Conservation (phyloP, 2,797 vertebrate species). For the Hipposideros larvatus region DNA sequence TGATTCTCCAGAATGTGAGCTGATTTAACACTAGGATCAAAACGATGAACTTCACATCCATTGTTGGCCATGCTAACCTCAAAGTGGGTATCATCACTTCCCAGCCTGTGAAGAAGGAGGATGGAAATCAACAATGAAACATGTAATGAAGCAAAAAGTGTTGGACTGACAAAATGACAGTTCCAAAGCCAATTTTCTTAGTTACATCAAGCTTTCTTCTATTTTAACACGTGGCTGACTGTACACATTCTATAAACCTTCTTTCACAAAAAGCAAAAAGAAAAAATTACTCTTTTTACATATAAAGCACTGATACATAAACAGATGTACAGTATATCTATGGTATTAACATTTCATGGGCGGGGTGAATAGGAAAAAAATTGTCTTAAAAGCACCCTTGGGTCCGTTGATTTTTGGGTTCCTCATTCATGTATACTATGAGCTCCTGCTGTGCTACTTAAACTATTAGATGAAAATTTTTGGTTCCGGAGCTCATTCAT, state of each 20-base stretch:
- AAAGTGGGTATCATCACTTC: slow-evolving; percentile 90
- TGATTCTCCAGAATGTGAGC: slow-evolving; percentile 89
- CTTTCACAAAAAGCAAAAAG: not conserved
- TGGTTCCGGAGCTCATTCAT: not conserved
- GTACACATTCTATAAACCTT: not conserved
- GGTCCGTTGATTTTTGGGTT: not conserved
- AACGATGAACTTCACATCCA: slow-evolving; percentile 96
- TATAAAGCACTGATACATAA: not conserved
- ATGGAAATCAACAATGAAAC: not conserved
- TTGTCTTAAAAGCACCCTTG: not conserved
- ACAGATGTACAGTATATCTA: not conserved
- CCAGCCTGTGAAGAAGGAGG: slow-evolving; percentile 84
- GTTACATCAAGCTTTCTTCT: not conserved
- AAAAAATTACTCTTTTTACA: not conserved
- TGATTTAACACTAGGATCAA: slow-evolving; percentile 93
- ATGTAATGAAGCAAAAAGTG: not conserved
- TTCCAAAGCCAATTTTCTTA: slow-evolving; percentile 17
- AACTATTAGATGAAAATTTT: slow-evolving; percentile 10
- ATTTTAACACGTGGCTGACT: not conserved
- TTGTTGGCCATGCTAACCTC: slow-evolving; percentile 90
- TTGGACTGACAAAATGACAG: not conserved
- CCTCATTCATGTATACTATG: not conserved
- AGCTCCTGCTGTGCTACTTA: not conserved
- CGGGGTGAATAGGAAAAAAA: not conserved
- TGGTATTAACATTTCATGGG: not conserved